These are phyloP conservation scores for Clitarchus hookeri DNA, from an alignment of 2,888 invertebrate species.

Conservation along the genomic window DNA sequence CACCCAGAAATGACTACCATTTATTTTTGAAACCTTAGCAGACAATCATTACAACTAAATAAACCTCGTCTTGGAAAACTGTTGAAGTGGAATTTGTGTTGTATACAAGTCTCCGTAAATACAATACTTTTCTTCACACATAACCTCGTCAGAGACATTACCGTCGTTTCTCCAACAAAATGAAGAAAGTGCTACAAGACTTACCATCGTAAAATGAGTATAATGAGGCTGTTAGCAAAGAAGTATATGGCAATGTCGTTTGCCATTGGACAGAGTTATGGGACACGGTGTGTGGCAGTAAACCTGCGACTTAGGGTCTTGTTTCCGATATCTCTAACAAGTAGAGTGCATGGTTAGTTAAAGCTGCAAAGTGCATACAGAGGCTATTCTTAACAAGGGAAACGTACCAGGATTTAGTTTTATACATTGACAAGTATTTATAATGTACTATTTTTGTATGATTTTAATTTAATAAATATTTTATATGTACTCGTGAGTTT, in stretches of 20 bases:
- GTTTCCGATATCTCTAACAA: not conserved
- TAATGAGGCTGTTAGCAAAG: no score
- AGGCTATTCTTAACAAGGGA: slow-evolving; percentile 6
- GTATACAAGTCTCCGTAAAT: no score
- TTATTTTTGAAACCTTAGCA: not conserved
- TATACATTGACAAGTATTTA: not conserved
- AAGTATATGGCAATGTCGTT: not conserved
- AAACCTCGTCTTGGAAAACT: no score
- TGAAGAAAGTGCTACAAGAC: no score
- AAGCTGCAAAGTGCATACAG: not conserved
- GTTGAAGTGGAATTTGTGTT: no score
- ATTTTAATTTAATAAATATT: not conserved
- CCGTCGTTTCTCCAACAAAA: no score
- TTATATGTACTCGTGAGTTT: not conserved
- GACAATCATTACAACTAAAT: no score
- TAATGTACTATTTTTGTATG: not conserved
- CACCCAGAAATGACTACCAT: no score
- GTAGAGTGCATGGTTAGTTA: not conserved
- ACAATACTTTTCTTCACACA: no score
- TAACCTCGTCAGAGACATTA: no score
- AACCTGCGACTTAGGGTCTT: not conserved
- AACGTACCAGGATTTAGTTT: not conserved
- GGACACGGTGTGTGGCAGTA: not conserved
- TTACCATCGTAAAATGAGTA: no score
- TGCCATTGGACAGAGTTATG: not conserved